Evolutionary conservation across 2,113 vertebrate genomes (phyloP), one percentile per base, ranked within the genome.

Genomic region (Grantiella picta): DNA sequence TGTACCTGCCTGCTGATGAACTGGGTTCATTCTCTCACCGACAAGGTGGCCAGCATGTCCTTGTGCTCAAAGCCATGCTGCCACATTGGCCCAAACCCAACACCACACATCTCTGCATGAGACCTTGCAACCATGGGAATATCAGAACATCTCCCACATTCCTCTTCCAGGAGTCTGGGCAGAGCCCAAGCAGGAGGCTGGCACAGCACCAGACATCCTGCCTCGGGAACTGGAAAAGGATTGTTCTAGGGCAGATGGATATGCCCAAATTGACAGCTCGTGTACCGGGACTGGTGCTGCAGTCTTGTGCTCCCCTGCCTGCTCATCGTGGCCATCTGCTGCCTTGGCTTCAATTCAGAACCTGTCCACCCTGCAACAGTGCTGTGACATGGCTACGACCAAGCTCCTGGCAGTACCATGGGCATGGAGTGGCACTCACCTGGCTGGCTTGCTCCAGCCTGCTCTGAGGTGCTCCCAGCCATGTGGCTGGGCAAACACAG

Each of bases 91-190:
- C 57, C 75, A 80, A 86, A 68, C 23, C n/a, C 29, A 35, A 15
- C 66, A 38, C 44, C 2, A 1, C 1, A 5, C 0, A 0, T 36
- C 66, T 69, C 92, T 53, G 35, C 71, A 78, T 0, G 5, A 44
- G 59, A 57, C 50, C 82, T 82, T 66, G 50, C 79, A 88, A 9
- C n/a, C 3, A 0, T 18, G 27, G 50, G 53, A 57, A 49, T 59
- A 33, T 25, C 69, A 44, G 38, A 92, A 60, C 72, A 60, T 33
- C 47, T 78, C 89, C 76, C 33, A 23, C 0, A 0, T 63, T 68
- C 11, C 12, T 84, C 13, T 81, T 91, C 38, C 82, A 94, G 47
- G 64, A 88, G 40, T 40, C 59, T 53, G 59, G 49, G 49, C 70
- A 80, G 66, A 80, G 28, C 53, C 40, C 29, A 28, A 5, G 72